Percentiles rank a stretch among this genome's conserved stretches.
phyloP scores from a whole-genome alignment of 2,797 vertebrate genomes.

The Enteromius fasciolatus region DNA sequence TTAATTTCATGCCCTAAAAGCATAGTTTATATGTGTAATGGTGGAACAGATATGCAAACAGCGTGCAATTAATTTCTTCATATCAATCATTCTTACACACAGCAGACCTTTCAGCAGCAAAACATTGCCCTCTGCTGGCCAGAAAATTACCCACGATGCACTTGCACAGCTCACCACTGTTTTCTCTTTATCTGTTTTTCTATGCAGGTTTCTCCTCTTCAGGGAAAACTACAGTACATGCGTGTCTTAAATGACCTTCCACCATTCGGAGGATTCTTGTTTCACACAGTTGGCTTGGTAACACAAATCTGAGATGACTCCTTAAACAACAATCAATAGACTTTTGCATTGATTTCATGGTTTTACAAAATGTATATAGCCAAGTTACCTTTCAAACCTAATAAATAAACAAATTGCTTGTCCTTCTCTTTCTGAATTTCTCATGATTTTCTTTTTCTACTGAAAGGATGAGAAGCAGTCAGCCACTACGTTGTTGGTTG shows the following conservation, averaged over 20 bases:
- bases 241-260: slow-evolving; percentile 96
- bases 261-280: slow-evolving; percentile 94
- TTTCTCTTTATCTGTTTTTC: slow-evolving; percentile 4
- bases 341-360: not conserved
- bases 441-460: slow-evolving; percentile 13
- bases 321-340: not conserved
- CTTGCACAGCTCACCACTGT: not conserved
- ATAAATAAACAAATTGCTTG: not conserved
- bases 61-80: not conserved
- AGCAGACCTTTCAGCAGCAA: slow-evolving; percentile 40
- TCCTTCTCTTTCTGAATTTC: not conserved
- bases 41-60: not conserved
- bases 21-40: not conserved
- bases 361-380: slow-evolving; percentile 11
- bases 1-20: not conserved
- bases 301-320: slow-evolving; percentile 39
- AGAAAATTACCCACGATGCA: not conserved
- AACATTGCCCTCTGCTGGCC: slow-evolving; percentile 74
- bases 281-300: slow-evolving; percentile 98
- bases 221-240: slow-evolving; percentile 98
- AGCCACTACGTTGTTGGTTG: slow-evolving; percentile 92
- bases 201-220: slow-evolving; percentile 87
- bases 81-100: not conserved
- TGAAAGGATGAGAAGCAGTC: slow-evolving; percentile 93
- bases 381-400: not conserved